Evolutionary conservation across 2,888 invertebrate genomes (phyloP).

Genomic region (Caenorhabditis virilis): DNA sequence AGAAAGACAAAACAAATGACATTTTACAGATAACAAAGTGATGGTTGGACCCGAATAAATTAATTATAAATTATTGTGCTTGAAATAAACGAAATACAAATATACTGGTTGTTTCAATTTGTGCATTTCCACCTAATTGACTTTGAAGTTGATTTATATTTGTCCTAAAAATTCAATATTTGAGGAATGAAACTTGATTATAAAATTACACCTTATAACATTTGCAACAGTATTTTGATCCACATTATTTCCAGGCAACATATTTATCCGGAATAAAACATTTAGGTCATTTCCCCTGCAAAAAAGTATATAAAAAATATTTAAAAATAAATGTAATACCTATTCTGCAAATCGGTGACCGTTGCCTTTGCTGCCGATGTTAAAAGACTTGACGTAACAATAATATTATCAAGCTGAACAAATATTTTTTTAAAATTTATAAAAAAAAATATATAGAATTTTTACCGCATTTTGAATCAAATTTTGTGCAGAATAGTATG

Average conservation of each 20-base stretch:
- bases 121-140: slow-evolving; percentile 37
- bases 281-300: slow-evolving; percentile 37
- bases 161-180: slow-evolving; percentile 12
- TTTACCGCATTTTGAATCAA: slow-evolving; percentile 37
- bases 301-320: slow-evolving; percentile 2
- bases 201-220: slow-evolving; percentile 17
- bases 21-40: slow-evolving; percentile 46
- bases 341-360: slow-evolving; percentile 38
- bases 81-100: slow-evolving; percentile 12
- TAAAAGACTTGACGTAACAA: slow-evolving; percentile 29
- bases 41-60: no score
- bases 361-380: slow-evolving; percentile 28
- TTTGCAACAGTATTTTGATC: slow-evolving; percentile 20
- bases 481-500: slow-evolving; percentile 25
- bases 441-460: background rate
- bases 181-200: background rate
- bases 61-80: no score
- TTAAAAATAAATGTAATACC: no score
- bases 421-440: background rate
- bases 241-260: slow-evolving; percentile 17
- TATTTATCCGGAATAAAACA: slow-evolving; percentile 33
- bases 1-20: no score
- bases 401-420: slow-evolving; percentile 32
- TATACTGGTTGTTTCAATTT: slow-evolving; percentile 37
- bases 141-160: slow-evolving; percentile 20